phyloP scores from a whole-genome alignment of 2,888 invertebrate genomes.

The Drosophila nr. perissopoda region DNA sequence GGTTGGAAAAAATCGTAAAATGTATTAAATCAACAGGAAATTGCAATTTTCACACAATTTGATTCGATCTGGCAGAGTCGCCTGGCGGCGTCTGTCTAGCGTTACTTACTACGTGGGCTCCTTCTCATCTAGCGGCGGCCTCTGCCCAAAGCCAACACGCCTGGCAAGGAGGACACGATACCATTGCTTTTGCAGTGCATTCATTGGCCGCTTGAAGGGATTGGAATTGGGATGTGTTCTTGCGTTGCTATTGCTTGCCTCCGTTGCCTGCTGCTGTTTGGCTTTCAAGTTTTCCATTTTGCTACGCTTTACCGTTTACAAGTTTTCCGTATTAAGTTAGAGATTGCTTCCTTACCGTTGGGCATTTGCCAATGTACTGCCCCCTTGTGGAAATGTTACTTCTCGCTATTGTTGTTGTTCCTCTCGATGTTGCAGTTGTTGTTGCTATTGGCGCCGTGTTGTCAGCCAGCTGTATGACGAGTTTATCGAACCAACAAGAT shows the following conservation, averaged over 20 bases:
- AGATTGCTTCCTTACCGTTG: conserved; percentile 72
- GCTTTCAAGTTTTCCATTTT: conserved; percentile 54
- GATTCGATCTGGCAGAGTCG: conserved; percentile 59
- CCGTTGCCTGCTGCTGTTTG: conserved; percentile 18
- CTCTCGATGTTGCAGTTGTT: conserved; percentile 27
- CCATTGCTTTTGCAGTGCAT: conserved; percentile 84
- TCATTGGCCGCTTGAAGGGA: conserved; percentile 84
- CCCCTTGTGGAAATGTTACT: conserved; percentile 25
- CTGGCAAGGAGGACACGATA: conserved; percentile 83
- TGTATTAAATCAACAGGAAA: conserved; percentile 80
- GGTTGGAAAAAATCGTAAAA: conserved; percentile 51
- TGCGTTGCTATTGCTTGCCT: conserved; percentile 3
- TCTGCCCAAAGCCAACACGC: conserved; percentile 78
- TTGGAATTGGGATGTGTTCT: conserved; percentile 54
- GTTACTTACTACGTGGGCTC: conserved; percentile 80
- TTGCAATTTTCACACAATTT: conserved; percentile 81
- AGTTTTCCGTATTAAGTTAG: conserved; percentile 72
- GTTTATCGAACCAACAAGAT: conserved; percentile 77
- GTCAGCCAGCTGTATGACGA: conserved; percentile 65
- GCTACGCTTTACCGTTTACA: conserved; percentile 52
- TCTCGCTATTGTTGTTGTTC: conserved; percentile 7
- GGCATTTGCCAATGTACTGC: conserved; percentile 65
- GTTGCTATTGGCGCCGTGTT: conserved; percentile 45
- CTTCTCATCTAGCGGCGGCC: conserved; percentile 56
- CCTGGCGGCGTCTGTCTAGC: conserved; percentile 9